Conservation (phyloP, 92 coral and sea anemone genomes). For the Paramuricea clavata region DNA sequence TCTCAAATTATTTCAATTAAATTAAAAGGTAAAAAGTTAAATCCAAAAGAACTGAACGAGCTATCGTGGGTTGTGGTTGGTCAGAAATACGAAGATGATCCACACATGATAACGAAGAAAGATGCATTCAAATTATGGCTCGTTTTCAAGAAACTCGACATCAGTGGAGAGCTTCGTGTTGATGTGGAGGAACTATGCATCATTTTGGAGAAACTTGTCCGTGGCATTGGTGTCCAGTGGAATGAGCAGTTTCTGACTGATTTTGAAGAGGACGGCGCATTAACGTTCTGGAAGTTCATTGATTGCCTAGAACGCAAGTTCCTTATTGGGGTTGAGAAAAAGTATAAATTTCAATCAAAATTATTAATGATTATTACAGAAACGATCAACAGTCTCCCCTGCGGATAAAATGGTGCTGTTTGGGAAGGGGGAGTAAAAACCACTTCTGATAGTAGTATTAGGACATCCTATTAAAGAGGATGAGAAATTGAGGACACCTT, state of each 20-base stretch:
- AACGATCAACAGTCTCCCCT: neutral
- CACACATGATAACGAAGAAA: constrained; percentile 75
- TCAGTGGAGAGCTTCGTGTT: constrained; percentile 79
- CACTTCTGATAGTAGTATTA: too few species aligned
- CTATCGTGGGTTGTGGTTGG: constrained; percentile 92
- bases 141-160: constrained; percentile 85
- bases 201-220: constrained; percentile 82
- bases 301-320: constrained; percentile 85
- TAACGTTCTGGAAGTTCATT: constrained; percentile 89
- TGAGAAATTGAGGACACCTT: too few species aligned
- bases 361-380: neutral
- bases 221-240: constrained; percentile 90
- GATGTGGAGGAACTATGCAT: constrained; percentile 88
- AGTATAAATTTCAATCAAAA: constrained; percentile 60
- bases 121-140: constrained; percentile 89
- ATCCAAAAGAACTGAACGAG: constrained; percentile 68
- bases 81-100: constrained; percentile 76
- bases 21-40: constrained; percentile 46
- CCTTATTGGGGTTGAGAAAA: constrained; percentile 74
- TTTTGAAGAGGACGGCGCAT: constrained; percentile 70
- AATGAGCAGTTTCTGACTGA: constrained; percentile 73
- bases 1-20: neutral
- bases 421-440: too few species aligned
- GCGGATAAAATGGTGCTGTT: too few species aligned
- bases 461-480: too few species aligned